These are phyloP conservation scores for Dione juno DNA, from an alignment of 2,888 invertebrate species.

Conservation along the genomic window DNA sequence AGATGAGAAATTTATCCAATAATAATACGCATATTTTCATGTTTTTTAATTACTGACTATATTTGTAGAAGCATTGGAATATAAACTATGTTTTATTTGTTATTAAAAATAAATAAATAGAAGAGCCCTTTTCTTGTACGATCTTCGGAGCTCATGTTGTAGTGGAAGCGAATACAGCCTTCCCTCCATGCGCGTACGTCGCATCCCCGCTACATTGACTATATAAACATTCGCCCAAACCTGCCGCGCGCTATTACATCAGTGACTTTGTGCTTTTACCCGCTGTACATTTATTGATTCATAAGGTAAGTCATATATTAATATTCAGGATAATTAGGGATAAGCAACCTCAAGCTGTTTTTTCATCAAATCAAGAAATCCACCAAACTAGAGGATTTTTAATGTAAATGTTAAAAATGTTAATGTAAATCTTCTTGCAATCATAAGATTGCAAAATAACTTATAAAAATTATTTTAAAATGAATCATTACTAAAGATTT, in stretches of 20 bases:
- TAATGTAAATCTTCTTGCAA: neutral
- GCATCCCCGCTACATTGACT: constrained; percentile 78
- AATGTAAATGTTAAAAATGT: constrained; percentile 3
- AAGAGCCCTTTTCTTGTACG: constrained; percentile 34
- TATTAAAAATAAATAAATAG: neutral
- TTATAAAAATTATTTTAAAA: neutral
- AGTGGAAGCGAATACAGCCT: constrained; percentile 44
- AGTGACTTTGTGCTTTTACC: constrained; percentile 82
- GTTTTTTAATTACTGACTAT: neutral
- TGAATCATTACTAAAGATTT: constrained; percentile 17
- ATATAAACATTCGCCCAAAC: constrained; percentile 78
- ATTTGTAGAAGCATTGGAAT: neutral
- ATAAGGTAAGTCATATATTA: constrained; percentile 76
- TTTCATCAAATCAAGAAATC: neutral
- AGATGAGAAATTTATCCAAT: too few species aligned
- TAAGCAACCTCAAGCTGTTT: constrained; percentile 21
- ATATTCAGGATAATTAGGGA: constrained; percentile 59
- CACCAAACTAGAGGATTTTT: neutral
- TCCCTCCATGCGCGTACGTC: constrained; percentile 65
- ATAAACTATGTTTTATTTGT: neutral
- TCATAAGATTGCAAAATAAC: too few species aligned
- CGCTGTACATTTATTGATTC: constrained; percentile 71
- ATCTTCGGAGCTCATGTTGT: constrained; percentile 30
- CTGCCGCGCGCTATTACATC: constrained; percentile 82
- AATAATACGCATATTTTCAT: neutral